These are phyloP conservation scores for Columba guinea DNA, from an alignment of 2,797 vertebrate species.

Conservation along the genomic window DNA sequence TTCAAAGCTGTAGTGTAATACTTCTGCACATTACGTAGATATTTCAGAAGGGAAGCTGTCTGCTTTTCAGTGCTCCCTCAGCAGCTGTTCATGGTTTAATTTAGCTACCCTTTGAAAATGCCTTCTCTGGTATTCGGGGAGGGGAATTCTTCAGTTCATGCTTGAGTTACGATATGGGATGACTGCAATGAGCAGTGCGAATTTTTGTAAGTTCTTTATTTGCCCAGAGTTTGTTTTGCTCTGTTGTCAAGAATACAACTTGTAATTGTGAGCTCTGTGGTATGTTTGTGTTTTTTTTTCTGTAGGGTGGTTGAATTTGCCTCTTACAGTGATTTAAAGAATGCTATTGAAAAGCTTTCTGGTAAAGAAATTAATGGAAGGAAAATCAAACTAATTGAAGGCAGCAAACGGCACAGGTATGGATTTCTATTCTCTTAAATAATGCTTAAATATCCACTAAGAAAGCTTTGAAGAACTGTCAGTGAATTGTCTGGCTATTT, in stretches of 20 bases:
- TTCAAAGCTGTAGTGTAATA: neutral
- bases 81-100: neutral
- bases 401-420: slow-evolving; percentile 88
- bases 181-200: neutral
- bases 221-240: neutral
- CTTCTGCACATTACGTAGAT: fast-evolving
- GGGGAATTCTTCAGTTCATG: neutral
- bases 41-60: neutral
- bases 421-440: neutral
- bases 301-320: slow-evolving; percentile 94
- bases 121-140: neutral
- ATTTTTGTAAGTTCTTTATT: neutral
- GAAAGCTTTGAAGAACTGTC: neutral
- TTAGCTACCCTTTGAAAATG: neutral
- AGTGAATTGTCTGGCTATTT: fast-evolving
- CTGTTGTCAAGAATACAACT: neutral
- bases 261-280: neutral
- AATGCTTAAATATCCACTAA: fast-evolving
- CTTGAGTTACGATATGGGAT: neutral
- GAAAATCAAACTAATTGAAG: slow-evolving; percentile 96
- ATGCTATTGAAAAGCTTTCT: slow-evolving; percentile 95
- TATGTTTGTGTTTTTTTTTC: neutral
- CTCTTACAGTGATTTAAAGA: slow-evolving; percentile 96
- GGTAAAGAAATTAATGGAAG: slow-evolving; percentile 98
- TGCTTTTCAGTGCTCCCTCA: neutral